Evolutionary conservation across 1,140 invertebrate species (phyloP), one percentile per base, ranked within the genome.

Genomic region (Drosophila ironensis): DNA sequence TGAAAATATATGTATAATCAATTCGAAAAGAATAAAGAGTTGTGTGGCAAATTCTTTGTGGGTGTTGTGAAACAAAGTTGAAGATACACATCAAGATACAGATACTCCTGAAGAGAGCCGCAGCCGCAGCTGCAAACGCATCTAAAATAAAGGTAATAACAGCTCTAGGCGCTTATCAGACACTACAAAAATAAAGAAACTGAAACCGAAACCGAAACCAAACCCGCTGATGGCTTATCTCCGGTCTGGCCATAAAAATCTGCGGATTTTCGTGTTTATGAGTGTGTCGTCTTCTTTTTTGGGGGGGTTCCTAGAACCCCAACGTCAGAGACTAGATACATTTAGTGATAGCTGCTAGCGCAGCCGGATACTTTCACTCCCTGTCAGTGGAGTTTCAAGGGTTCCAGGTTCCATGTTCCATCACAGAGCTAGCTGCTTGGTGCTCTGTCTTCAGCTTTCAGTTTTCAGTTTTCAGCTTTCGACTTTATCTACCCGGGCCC

Each of bases 111-210:
- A n/a, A n/a, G n/a, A n/a, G 30, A 4, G 30, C 45, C 41, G 14
- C 9, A 14, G 47, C 44, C 22, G 35, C 50, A 70, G 57, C 66
- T 28, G 66, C 52, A 59, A 75, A 54, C 76, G 47, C 72, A 63
- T 76, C 51, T 53, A 77, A 69, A 52, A n/a, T n/a, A n/a, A 84
- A 82, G 78, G 77, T 82, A 84, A 76, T 67, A 69, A 80, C 46
- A 72, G 59, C 67, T 61, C 66, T 48, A 9, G 28, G 17, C 40
- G 64, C 71, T 80, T 80, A 77, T 81, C 78, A 81, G 82, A 82
- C 72, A 81, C 38, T 22, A 12, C 28, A 6, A 53, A 35, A 53
- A 53, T 19, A 53, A 46, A 42, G 22, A 50, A 50, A 14, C n/a
- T n/a, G n/a, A n/a, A n/a, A 22, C 5, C 20, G 20, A 5, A 5